Conservation (phyloP, 2,113 vertebrate genomes). For the Physeter macrocephalus region DNA sequence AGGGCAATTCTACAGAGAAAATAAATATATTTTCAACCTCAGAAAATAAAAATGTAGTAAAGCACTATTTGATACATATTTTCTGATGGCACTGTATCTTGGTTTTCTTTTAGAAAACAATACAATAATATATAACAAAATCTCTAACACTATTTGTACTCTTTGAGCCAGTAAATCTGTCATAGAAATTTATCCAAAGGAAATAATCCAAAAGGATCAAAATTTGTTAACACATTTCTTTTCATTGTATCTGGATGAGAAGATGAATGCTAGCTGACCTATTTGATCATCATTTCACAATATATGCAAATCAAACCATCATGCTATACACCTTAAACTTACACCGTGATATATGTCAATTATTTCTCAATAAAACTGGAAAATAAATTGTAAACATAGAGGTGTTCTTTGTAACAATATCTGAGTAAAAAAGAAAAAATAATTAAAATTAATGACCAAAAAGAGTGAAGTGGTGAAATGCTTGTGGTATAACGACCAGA, state of each 20-base stretch:
- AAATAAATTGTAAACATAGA: neutral
- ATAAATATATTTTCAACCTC: neutral
- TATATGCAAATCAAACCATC: neutral
- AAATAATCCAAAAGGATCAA: neutral
- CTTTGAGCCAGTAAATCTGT: neutral
- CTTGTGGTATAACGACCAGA: neutral
- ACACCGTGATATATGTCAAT: neutral
- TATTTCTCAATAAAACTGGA: neutral
- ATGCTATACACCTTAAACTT: neutral
- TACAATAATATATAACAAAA: neutral
- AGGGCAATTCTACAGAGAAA: neutral
- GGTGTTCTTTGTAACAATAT: neutral
- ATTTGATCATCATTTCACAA: neutral
- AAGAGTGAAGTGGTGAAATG: neutral
- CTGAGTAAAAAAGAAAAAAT: neutral
- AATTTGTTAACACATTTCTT: neutral
- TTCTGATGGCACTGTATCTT: neutral
- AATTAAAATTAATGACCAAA: neutral
- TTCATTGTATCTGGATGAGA: neutral
- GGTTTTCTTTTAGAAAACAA: neutral
- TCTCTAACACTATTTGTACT: neutral
- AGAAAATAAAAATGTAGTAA: neutral
- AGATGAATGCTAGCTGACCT: neutral
- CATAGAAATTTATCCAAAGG: slow-evolving; percentile 8
- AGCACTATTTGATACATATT: neutral